Conservation (phyloP, 2,113 vertebrate genomes). For the Leucoraja erinaceus region DNA sequence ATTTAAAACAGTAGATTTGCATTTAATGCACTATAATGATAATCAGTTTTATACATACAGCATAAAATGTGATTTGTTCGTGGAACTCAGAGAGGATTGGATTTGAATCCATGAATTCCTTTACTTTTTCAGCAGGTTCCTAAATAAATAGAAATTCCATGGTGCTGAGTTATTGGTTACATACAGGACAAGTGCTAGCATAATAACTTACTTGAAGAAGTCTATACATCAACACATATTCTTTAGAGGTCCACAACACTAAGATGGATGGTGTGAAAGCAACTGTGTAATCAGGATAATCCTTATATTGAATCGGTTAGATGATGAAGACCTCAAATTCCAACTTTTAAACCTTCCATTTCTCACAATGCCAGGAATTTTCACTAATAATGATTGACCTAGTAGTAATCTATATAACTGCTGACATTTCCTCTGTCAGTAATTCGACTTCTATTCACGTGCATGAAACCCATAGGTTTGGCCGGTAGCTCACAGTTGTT, state of each 20-base stretch:
- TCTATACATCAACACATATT: neutral
- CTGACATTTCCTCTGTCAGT: too few relatives aligned
- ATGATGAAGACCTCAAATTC: neutral
- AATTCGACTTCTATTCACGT: too few relatives aligned
- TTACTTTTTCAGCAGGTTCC: slow-evolving; percentile 69
- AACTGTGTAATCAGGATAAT: neutral
- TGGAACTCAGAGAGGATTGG: slow-evolving; percentile 66
- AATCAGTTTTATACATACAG: slow-evolving; percentile 55
- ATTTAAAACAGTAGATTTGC: neutral
- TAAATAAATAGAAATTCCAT: slow-evolving; percentile 42
- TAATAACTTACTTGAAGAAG: neutral
- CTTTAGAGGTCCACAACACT: neutral
- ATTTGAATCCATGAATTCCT: slow-evolving; percentile 57
- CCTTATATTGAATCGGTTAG: neutral
- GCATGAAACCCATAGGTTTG: too few relatives aligned
- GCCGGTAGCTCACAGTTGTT: too few relatives aligned
- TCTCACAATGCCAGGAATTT: neutral
- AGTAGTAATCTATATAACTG: too few relatives aligned
- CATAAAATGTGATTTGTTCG: slow-evolving; percentile 62
- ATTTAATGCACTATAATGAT: neutral
- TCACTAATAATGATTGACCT: neutral
- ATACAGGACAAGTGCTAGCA: neutral
- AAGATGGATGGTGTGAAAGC: neutral
- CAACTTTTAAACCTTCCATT: neutral
- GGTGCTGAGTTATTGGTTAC: neutral